Percentiles rank a stretch among this genome's conserved stretches.
phyloP scores from a whole-genome alignment of 2,113 vertebrate species.

The Ictalurus punctatus region DNA sequence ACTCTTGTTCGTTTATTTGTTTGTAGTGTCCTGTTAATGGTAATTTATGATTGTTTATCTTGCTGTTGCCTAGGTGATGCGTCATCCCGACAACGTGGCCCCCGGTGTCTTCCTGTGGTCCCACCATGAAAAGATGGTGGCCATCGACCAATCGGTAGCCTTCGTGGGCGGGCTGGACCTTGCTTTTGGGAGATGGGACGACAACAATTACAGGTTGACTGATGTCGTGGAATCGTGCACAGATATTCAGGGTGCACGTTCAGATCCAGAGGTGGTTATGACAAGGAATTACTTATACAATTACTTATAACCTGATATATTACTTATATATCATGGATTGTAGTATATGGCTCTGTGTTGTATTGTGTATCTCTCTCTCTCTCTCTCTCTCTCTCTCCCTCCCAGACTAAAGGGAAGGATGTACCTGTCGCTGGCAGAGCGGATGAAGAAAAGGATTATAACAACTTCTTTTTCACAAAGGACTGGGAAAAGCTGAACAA shows the following conservation, averaged over 20 bases:
- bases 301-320: too few relatives aligned
- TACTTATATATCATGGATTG: not conserved
- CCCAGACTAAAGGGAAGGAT: slow-evolving; percentile 51
- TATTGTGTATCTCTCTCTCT: not conserved
- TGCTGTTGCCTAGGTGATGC: slow-evolving; percentile 80
- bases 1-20: not conserved
- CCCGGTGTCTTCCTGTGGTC: slow-evolving; percentile 81
- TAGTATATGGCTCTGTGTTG: not conserved
- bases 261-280: slow-evolving; percentile 48
- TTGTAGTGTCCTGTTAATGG: not conserved
- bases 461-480: slow-evolving; percentile 81
- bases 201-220: slow-evolving; percentile 79
- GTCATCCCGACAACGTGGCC: slow-evolving; percentile 85
- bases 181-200: slow-evolving; percentile 90
- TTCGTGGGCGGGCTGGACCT: slow-evolving; percentile 88
- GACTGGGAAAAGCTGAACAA: slow-evolving; percentile 87
- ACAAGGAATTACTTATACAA: too few relatives aligned
- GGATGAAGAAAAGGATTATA: slow-evolving; percentile 80
- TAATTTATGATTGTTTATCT: not conserved
- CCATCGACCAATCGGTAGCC: slow-evolving; percentile 84
- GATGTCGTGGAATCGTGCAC: slow-evolving; percentile 66
- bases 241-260: not conserved
- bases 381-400: slow-evolving; percentile 32
- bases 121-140: slow-evolving; percentile 90
- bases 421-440: slow-evolving; percentile 45